Evolutionary conservation across 53 echinoderm and acorn worm species (phyloP).

Genomic region (Patiria pectinifera): DNA sequence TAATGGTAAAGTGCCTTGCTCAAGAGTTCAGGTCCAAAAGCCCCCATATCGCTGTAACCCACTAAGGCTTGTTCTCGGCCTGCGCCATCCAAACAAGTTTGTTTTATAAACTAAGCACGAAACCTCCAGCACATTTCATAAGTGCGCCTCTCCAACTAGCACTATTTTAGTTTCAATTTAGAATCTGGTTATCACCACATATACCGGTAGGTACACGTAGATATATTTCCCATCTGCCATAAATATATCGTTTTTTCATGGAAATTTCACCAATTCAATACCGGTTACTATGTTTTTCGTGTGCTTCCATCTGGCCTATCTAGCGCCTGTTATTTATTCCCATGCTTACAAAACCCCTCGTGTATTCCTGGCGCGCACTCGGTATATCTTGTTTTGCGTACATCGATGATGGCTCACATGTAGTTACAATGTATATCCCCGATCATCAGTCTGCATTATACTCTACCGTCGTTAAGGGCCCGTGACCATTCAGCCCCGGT

Average conservation of each 20-base stretch:
- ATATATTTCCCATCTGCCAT: conserved; percentile 40
- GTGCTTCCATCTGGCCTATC: conserved; percentile 48
- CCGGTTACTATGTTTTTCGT: conserved; percentile 41
- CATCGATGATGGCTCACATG: neutral
- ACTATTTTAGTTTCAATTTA: conserved; percentile 43
- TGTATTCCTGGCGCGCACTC: conserved; percentile 46
- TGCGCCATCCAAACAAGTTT: conserved; percentile 54
- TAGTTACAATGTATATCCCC: neutral
- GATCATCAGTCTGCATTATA: neutral
- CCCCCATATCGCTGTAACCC: conserved; percentile 59
- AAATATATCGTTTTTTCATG: conserved; percentile 58
- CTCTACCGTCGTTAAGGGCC: neutral
- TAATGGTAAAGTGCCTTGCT: no score
- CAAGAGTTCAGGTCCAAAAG: neutral
- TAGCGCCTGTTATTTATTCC: conserved; percentile 58
- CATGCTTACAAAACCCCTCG: conserved; percentile 39
- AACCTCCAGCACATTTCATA: conserved; percentile 38
- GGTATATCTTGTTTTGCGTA: neutral
- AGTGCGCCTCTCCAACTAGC: conserved; percentile 24
- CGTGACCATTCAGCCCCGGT: no score
- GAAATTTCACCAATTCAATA: neutral
- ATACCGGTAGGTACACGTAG: neutral
- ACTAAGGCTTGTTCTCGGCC: conserved; percentile 40
- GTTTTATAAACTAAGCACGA: conserved; percentile 23
- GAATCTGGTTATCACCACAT: conserved; percentile 28